Conservation (phyloP, 2,113 vertebrate genomes). For the Gallinago jamesoni region DNA sequence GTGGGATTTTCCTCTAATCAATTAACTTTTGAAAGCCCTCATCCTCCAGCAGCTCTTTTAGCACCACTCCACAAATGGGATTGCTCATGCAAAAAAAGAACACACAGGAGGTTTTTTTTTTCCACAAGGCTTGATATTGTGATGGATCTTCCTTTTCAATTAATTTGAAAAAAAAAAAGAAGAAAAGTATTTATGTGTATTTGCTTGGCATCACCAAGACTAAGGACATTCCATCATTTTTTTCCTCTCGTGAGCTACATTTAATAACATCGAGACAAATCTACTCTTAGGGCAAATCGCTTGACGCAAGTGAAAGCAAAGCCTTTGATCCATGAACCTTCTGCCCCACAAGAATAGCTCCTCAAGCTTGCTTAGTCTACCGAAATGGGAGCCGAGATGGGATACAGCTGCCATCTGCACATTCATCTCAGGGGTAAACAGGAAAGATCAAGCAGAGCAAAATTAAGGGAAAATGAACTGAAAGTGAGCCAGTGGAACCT, state of each 20-base stretch:
- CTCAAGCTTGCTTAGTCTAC: background rate
- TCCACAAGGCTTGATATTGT: background rate
- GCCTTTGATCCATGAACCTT: constrained; percentile 39
- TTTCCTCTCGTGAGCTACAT: background rate
- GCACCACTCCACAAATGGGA: background rate
- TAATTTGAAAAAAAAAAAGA: background rate
- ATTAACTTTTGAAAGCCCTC: constrained; percentile 53
- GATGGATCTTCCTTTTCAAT: constrained; percentile 28
- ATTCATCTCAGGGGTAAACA: constrained; percentile 1
- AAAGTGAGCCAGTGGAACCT: background rate
- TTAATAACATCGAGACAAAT: constrained; percentile 28
- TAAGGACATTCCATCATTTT: background rate
- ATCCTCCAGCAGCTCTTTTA: constrained; percentile 7
- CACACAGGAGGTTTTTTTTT: background rate
- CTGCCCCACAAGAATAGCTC: background rate
- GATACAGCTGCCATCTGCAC: constrained; percentile 30
- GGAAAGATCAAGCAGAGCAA: background rate
- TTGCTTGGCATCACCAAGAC: background rate
- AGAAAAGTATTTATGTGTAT: background rate
- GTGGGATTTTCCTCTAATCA: constrained; percentile 66
- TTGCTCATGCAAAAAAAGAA: background rate
- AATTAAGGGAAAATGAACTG: background rate
- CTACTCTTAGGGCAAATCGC: background rate
- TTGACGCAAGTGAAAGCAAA: background rate
- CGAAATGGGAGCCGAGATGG: background rate